These are phyloP conservation scores for Apamea crenata DNA, from an alignment of 2,888 invertebrate genomes.

Conservation along the genomic window DNA sequence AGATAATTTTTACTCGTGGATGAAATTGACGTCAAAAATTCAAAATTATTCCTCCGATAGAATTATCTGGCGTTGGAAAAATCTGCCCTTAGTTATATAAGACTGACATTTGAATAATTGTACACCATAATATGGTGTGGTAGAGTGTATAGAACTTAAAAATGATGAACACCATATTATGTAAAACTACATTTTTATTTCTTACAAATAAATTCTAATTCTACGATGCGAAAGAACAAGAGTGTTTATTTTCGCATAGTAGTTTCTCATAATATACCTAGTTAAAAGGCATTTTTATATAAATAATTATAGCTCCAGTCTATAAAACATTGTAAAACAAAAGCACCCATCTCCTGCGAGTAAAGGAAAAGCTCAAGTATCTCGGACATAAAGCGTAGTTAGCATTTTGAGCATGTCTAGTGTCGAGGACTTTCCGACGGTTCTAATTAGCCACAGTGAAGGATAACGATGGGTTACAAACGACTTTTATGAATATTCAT, in stretches of 20 bases:
- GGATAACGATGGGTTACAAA: slow-evolving; percentile 50
- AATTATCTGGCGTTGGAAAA: too few species aligned
- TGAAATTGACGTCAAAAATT: too few species aligned
- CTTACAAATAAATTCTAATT: too few species aligned
- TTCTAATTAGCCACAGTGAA: slow-evolving; percentile 61
- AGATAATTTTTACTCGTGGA: too few species aligned
- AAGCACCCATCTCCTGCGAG: background rate
- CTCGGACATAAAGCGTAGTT: slow-evolving; percentile 35
- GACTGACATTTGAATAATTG: too few species aligned
- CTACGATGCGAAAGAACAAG: background rate
- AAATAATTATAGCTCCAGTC: background rate
- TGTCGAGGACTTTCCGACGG: slow-evolving; percentile 42
- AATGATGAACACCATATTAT: too few species aligned
- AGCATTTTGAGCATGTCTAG: slow-evolving; percentile 52
- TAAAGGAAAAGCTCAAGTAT: slow-evolving; percentile 25
- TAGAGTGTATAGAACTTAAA: too few species aligned
- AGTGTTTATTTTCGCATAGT: background rate
- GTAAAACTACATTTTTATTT: too few species aligned
- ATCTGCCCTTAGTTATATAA: too few species aligned
- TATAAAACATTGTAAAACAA: slow-evolving; percentile 14
- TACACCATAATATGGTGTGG: too few species aligned
- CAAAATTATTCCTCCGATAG: too few species aligned
- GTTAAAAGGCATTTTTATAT: background rate
- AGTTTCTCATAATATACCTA: background rate
- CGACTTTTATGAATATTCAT: slow-evolving; percentile 65